Evolutionary conservation across 2,113 vertebrate genomes (phyloP).

Genomic region (Pogonocichla stellata): DNA sequence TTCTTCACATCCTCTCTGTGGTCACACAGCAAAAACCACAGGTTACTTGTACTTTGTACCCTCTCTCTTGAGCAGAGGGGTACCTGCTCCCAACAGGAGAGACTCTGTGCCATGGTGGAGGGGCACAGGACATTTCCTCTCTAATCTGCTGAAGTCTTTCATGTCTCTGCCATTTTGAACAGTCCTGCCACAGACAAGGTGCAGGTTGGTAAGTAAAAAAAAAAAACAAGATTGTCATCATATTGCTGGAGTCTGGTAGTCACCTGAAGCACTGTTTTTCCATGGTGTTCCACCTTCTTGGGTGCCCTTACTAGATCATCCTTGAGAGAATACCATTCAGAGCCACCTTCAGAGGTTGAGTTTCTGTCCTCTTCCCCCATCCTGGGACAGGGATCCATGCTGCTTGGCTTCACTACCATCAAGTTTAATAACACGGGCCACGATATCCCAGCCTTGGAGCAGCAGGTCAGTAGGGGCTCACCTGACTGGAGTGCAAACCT

Average conservation of each 20-base stretch:
- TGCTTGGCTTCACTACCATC: background rate
- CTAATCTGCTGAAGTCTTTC: fast-evolving
- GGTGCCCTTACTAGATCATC: background rate
- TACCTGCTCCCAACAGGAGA: background rate
- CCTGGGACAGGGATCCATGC: background rate
- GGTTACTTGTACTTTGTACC: no score
- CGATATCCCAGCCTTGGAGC: background rate
- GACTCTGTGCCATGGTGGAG: background rate
- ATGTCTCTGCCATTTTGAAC: background rate
- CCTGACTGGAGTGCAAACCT: fast-evolving
- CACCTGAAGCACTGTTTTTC: background rate
- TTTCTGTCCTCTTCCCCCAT: background rate
- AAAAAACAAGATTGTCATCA: background rate
- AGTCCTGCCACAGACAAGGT: background rate
- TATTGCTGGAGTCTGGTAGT: background rate
- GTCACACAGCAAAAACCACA: background rate
- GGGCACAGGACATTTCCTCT: background rate
- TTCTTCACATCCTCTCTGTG: background rate
- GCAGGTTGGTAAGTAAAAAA: background rate
- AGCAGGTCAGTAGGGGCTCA: background rate
- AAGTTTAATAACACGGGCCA: background rate
- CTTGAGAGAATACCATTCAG: background rate
- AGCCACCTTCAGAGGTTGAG: background rate
- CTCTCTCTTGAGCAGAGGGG: background rate
- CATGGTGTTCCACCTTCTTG: background rate